Base-by-base conservation (phyloP, 2,888 invertebrate genomes). In the Pemphredon lugubris region DNA sequence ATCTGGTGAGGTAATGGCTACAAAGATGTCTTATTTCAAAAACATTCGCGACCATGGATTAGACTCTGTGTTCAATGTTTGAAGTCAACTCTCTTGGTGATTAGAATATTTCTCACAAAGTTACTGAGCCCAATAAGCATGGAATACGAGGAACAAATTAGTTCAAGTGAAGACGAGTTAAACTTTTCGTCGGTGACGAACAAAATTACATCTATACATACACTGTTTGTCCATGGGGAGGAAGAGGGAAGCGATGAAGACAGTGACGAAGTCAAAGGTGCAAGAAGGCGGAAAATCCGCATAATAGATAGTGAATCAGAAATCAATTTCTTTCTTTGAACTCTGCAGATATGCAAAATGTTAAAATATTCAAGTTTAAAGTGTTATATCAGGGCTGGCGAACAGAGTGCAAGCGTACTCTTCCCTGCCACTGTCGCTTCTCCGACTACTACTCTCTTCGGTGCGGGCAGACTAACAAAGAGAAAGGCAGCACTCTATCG, bases 111-210 rank as follows among this genome's bases (percentile, higher is more conserved):
- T 37, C 39, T 51, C 20, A 37, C 51, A 37, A 34, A 51, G 51
- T 39, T 51, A 39, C 51, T 37, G 51, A 39, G 51, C 51, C 51
- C 39, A 20, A 51, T 51, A 51, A 51, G 51, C 34, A 51, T 51
- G 20, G 39, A 51, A 51, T 11, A 37, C 51, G 51, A 37, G 11
- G 39, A 39, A 51, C 37, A 39, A 51, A 51, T 51, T 32, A 50
- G 3, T 50, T 50, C 34, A 7, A 50, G 50, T 50, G 32, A 50
- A 50, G 16, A 26, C n/a, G 47, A 47, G 54, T 54, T 54, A 4
- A 37, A 40, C 40, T 54, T 40, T 54, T 40, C 54, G 23, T 4
- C 23, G 13, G 7, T 54, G 13, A 40, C 13, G 37, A 40, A 39
- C 54, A 40, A 40, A 54, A 54, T 40, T 54, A 54, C 54, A 42